Conservation (phyloP, 1,140 invertebrate genomes). For the Scylla paramamosain region DNA sequence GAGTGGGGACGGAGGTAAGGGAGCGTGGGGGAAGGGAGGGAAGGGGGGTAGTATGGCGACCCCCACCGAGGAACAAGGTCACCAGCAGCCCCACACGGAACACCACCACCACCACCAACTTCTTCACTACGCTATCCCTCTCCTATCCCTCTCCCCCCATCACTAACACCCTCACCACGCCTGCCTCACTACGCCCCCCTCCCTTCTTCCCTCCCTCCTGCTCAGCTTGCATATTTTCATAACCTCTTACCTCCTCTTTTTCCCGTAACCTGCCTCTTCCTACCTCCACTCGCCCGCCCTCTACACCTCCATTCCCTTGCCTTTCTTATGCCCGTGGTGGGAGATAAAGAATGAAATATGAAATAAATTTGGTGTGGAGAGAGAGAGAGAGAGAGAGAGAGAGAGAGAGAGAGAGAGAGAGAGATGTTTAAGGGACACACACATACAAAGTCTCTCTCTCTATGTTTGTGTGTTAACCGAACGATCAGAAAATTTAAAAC, state of each 20-base stretch:
- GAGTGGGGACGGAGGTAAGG: not conserved
- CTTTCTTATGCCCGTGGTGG: not conserved
- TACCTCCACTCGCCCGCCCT: not conserved
- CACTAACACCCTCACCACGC: not conserved
- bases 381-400: too few species aligned
- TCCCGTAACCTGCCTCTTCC: not conserved
- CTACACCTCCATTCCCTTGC: not conserved
- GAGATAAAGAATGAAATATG: too few species aligned
- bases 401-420: too few species aligned
- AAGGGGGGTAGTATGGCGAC: not conserved
- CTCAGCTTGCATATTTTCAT: not conserved
- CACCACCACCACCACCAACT: not conserved
- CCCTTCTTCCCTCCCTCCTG: not conserved
- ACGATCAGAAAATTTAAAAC: too few species aligned
- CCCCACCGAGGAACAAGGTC: constrained; percentile 9
- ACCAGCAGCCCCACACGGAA: not conserved
- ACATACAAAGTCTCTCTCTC: too few species aligned
- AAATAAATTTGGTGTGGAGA: too few species aligned
- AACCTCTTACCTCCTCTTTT: not conserved
- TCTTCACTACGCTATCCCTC: not conserved
- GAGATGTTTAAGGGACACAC: too few species aligned
- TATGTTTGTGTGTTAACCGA: not conserved
- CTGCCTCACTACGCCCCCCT: not conserved
- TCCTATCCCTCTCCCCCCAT: not conserved
- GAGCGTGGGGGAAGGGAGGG: not conserved